phyloP scores from a whole-genome alignment of 2,888 invertebrate genomes.

The Petrolisthes manimaculis region DNA sequence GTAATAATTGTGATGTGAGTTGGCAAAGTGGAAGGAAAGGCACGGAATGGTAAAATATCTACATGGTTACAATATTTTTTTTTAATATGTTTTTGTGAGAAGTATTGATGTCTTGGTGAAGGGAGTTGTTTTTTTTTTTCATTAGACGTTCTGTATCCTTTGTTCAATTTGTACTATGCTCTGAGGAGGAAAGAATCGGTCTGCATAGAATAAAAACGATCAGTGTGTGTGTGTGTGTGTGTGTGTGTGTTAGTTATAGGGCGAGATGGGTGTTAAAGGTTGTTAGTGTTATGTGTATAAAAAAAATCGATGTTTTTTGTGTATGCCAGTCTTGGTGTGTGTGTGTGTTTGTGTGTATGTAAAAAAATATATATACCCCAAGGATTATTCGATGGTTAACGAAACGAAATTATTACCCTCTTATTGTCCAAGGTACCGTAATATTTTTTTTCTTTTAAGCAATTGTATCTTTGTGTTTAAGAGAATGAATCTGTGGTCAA shows the following conservation, averaged over 20 bases:
- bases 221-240: neutral
- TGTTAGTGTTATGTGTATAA: neutral
- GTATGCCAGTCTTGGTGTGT: neutral
- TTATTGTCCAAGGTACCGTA: neutral
- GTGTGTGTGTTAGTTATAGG: neutral
- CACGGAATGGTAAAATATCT: too few species aligned
- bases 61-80: too few species aligned
- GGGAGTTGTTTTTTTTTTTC: too few species aligned
- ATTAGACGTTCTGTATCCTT: too few species aligned
- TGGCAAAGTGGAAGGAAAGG: too few species aligned
- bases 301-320: neutral
- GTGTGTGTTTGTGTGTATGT: conserved; percentile 14
- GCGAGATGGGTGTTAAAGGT: neutral
- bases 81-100: too few species aligned
- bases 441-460: neutral
- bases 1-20: too few species aligned
- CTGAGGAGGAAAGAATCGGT: too few species aligned
- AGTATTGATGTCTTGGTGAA: too few species aligned
- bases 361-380: neutral
- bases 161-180: too few species aligned
- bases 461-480: neutral
- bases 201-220: too few species aligned
- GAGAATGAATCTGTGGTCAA: neutral
- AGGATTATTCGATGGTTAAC: neutral
- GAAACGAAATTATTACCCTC: too few species aligned